These are phyloP conservation scores for Platypus cylindrus DNA, from an alignment of 2,888 invertebrate genomes.

Conservation along the genomic window DNA sequence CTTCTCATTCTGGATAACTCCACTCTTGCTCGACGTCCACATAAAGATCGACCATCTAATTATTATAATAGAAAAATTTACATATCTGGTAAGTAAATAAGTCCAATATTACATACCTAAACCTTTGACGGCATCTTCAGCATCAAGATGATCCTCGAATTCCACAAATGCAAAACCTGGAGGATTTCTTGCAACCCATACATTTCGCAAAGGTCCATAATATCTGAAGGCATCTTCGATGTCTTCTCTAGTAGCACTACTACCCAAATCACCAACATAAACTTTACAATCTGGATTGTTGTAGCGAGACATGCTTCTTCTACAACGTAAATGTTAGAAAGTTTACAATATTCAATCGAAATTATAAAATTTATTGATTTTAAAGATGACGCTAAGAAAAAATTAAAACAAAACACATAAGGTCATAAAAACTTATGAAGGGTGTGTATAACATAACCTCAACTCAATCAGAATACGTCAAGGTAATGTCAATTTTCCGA, in stretches of 20 bases:
- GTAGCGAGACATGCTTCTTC: constrained; percentile 53
- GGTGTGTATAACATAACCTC: too few species aligned
- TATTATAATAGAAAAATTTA: constrained; percentile 12
- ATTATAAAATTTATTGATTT: too few species aligned
- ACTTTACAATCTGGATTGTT: constrained; percentile 77
- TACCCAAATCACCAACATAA: constrained; percentile 84
- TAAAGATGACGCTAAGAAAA: too few species aligned
- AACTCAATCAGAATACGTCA: too few species aligned
- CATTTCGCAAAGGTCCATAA: constrained; percentile 79
- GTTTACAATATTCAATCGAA: too few species aligned
- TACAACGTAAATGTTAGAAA: too few species aligned
- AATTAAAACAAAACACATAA: too few species aligned
- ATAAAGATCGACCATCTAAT: constrained; percentile 68
- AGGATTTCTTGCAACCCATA: constrained; percentile 89
- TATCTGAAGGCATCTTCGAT: constrained; percentile 77
- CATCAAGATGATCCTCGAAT: constrained; percentile 78
- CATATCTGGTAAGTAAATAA: background rate
- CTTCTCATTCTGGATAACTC: constrained; percentile 85
- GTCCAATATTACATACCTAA: constrained; percentile 47
- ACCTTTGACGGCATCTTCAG: constrained; percentile 73
- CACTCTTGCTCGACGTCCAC: constrained; percentile 80
- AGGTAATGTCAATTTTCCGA: too few species aligned
- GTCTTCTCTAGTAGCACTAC: constrained; percentile 81
- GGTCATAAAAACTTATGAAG: too few species aligned
- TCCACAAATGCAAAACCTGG: constrained; percentile 88